Base-by-base conservation (phyloP, 2,888 invertebrate species). In the Meganola albula region DNA sequence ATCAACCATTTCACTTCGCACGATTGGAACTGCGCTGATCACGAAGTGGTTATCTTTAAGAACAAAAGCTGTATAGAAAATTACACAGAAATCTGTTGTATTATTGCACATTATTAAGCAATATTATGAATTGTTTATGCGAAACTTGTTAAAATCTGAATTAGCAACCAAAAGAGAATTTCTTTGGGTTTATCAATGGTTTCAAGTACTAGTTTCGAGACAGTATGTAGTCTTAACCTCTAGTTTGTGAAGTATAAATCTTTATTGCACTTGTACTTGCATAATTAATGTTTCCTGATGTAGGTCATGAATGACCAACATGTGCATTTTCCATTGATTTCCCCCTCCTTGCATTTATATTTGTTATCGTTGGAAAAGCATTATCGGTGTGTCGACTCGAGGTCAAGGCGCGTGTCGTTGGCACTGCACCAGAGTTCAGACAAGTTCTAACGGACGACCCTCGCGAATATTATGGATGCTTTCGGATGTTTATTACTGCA, bases 391-490 rank as follows among this genome's bases (percentile, higher is more conserved):
- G 53, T 58, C 58, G 46, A 43, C 47, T 45, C 65, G 74, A 74
- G 79, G 80, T 80, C 80, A 80, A 82, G 76, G 75, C 63, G 68
- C 57, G 51, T 48, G 78, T 71, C 75, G 74, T 77, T 83, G 80
- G 79, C 82, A 82, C 58, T 59, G 58, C 61, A 71, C 69, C 75
- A 77, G 73, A 62, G 62, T 63, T 53, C 61, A 48, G 41, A 58
- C 56, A 32, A 37, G 45, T 48, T 40, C 48, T 37, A 40, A 27
- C 31, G 31, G 34, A 26, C 46, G 51, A 41, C 50, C 44, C 48
- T 52, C 46, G 28, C 38, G 24, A 38, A 50, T 52, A 48, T 40
- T 42, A 35, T 40, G 34, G 41, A 48, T 52, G 40, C 34, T 27
- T 40, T 22, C n/a, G 20, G 8, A 20, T 7, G 8, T 20, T 20